phyloP scores from a whole-genome alignment of 2,113 vertebrate genomes.

The Clarias magur region DNA sequence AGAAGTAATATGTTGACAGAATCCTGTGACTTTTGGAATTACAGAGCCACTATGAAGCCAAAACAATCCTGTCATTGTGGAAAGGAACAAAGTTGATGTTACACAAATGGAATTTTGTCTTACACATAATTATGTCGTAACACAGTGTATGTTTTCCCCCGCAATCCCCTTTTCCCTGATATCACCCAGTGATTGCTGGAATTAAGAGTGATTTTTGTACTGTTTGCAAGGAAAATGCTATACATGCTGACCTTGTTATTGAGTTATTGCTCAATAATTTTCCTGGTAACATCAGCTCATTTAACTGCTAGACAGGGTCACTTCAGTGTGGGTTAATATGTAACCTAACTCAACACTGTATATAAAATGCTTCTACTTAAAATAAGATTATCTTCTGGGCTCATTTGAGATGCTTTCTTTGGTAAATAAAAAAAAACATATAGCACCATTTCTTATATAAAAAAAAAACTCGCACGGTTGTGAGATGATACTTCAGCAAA shows the following conservation, averaged over 20 bases:
- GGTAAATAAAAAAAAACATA: conserved; percentile 21
- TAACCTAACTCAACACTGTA: neutral
- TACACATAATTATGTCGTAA: neutral
- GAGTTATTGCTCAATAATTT: conserved; percentile 36
- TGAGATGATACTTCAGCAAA: conserved; percentile 15
- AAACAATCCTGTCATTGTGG: neutral
- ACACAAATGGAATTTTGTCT: neutral
- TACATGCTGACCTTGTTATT: conserved; percentile 24
- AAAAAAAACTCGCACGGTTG: neutral
- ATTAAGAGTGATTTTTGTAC: neutral
- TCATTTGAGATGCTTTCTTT: conserved; percentile 7
- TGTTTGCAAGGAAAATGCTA: conserved; percentile 4
- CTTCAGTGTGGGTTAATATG: conserved; percentile 14
- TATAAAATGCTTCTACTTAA: conserved; percentile 25
- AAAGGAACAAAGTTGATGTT: neutral
- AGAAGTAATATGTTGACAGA: neutral
- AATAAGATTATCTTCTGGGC: conserved; percentile 17
- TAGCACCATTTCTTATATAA: neutral
- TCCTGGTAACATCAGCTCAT: conserved; percentile 17
- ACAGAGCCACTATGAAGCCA: neutral
- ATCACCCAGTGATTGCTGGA: neutral
- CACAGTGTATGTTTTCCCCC: neutral
- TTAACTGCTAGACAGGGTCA: conserved; percentile 29
- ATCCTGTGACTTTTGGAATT: neutral
- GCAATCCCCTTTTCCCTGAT: neutral